A percentile compares a stretch with the other conserved stretches of the same genome.
phyloP scores from a whole-genome alignment of 2,113 vertebrate species.

The Periophthalmus modestus region DNA sequence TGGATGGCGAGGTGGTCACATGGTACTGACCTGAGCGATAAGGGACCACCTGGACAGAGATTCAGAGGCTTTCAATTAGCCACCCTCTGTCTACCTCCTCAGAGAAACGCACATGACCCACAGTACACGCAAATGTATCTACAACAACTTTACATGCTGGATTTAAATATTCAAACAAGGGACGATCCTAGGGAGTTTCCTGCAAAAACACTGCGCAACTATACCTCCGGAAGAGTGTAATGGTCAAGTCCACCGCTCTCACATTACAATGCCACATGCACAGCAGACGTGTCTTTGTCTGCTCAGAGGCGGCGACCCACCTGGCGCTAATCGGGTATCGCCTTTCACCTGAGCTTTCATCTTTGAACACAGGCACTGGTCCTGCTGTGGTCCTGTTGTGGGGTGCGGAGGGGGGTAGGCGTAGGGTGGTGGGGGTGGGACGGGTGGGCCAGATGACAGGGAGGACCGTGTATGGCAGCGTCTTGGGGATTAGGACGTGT shows the following conservation, averaged over 20 bases:
- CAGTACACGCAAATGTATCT: constrained; percentile 17
- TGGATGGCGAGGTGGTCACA: constrained; percentile 27
- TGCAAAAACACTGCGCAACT: background rate
- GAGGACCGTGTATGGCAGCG: constrained; percentile 22
- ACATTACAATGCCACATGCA: constrained; percentile 13
- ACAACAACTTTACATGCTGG: background rate
- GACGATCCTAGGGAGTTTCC: background rate
- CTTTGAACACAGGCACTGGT: background rate
- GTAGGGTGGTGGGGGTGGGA: background rate
- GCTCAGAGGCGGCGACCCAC: constrained; percentile 15
- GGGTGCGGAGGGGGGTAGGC: background rate
- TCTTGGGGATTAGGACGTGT: constrained; percentile 19
- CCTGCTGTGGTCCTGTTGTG: constrained; percentile 19
- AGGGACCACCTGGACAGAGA: constrained; percentile 39
- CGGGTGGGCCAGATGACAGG: background rate
- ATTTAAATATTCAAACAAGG: constrained; percentile 2
- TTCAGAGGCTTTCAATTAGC: constrained; percentile 31
- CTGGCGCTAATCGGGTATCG: constrained; percentile 24
- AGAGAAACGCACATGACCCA: constrained; percentile 4
- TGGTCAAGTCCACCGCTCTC: constrained; percentile 12
- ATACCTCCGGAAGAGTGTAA: constrained; percentile 4
- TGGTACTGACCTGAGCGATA: constrained; percentile 24
- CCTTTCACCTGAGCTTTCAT: constrained; percentile 43
- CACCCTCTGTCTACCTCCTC: constrained; percentile 31
- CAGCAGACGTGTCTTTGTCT: background rate